Evolutionary conservation across 2,797 vertebrate genomes (phyloP), one percentile per base, ranked within the genome.

Genomic region (Paguma larvata): DNA sequence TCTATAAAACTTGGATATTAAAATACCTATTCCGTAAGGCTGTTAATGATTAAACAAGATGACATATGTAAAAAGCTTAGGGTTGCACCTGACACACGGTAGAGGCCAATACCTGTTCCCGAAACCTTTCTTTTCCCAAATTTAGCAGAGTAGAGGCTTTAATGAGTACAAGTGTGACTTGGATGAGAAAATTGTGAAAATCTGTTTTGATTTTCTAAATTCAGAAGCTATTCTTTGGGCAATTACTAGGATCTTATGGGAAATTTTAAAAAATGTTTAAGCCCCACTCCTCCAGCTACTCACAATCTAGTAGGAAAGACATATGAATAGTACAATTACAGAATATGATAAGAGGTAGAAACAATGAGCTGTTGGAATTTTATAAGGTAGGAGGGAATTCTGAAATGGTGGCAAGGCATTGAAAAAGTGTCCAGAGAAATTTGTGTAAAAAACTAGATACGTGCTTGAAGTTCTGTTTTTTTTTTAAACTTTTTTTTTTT

Each of bases 1-100:
- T 94, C 91, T 97, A 73, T 93, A 91, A 97, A 96, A 94, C 70
- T 46, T 93, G 75, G 34, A 59, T 96, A 94, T 97, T 97, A 96
- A 95, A 95, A 97, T 97, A 72, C n/a, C 72, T 96, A 72, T 93
- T 97, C 93, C 89, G 86, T 82, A 96, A 95, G 59, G 13, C 82
- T 89, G 68, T 96, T 97, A 94, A 97, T 95, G 78, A 96, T 92
- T 97, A 94, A 92, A 91, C 25, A 82, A 67, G 48, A 80, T 88
- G 62, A 93, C 73, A 94, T 53, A 77, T 88, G 18, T 91, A 67
- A 88, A 97, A 97, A 70, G 51, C 68, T 91, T 92, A 85, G 48
- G 59, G 30, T 86, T 97, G 79, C 94, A 75, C 41, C 56, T 51
- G 67, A 91, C 9, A 12, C 19, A 41, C 92, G 46, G 25, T 92